phyloP scores from a whole-genome alignment of 1,140 invertebrate species.

The Camponotus floridanus region DNA sequence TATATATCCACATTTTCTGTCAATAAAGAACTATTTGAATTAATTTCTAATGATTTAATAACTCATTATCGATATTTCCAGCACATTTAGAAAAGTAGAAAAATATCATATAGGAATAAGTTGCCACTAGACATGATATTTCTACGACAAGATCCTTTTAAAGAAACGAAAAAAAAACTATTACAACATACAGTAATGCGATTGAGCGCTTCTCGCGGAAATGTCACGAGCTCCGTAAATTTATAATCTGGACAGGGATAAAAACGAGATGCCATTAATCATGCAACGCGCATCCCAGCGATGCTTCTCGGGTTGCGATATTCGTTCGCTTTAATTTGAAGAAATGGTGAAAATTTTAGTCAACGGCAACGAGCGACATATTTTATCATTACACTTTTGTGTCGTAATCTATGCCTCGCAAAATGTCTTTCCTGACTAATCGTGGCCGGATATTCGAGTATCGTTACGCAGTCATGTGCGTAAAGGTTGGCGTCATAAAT shows the following conservation, averaged over 20 bases:
- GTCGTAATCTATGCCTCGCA: neutral
- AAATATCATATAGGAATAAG: neutral
- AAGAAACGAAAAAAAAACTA: neutral
- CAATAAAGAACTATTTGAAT: neutral
- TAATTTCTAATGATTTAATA: neutral
- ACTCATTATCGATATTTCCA: neutral
- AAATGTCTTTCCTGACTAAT: neutral
- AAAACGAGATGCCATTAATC: slow-evolving; percentile 50
- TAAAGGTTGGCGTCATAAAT: neutral
- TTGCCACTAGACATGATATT: neutral
- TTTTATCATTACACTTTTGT: neutral
- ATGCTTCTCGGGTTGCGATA: slow-evolving; percentile 16
- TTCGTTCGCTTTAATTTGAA: slow-evolving; percentile 32
- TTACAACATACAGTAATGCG: neutral
- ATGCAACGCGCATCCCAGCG: slow-evolving; percentile 27
- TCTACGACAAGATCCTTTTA: neutral
- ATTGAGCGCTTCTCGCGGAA: slow-evolving; percentile 27
- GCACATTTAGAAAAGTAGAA: too few relatives aligned
- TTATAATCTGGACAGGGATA: slow-evolving; percentile 40
- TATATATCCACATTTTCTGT: neutral
- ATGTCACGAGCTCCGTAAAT: slow-evolving; percentile 40
- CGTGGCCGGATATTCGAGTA: neutral
- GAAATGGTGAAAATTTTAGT: slow-evolving; percentile 3
- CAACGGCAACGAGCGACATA: neutral
- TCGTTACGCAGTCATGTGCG: neutral